phyloP scores from a whole-genome alignment of 2,888 invertebrate species.

The Lumbricus terrestris region DNA sequence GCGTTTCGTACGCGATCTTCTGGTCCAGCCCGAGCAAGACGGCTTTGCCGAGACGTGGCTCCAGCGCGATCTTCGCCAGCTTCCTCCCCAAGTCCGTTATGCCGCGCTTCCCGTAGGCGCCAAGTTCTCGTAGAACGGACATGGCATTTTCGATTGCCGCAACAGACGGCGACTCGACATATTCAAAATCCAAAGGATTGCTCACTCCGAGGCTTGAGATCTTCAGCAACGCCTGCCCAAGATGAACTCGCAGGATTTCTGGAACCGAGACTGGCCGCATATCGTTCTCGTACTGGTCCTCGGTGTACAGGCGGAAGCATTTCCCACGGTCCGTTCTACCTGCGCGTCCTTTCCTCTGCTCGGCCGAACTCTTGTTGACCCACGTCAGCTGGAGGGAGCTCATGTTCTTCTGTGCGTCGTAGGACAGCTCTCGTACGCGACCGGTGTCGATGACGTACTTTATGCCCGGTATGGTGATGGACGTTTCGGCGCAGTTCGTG shows the following conservation, averaged over 20 bases:
- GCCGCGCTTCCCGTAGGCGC: constrained; percentile 45
- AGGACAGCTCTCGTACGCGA: constrained; percentile 54
- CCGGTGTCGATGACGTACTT: constrained; percentile 59
- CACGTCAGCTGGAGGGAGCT: constrained; percentile 45
- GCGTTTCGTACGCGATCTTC: constrained; percentile 45
- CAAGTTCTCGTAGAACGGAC: constrained; percentile 44
- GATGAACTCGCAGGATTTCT: constrained; percentile 54
- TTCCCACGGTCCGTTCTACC: constrained; percentile 57
- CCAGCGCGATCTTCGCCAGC: constrained; percentile 51
- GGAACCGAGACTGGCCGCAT: constrained; percentile 50
- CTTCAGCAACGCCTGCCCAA: constrained; percentile 51
- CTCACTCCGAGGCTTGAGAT: constrained; percentile 52
- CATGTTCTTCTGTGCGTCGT: constrained; percentile 50
- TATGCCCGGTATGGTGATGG: constrained; percentile 59
- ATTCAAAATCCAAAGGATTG: constrained; percentile 49
- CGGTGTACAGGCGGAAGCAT: constrained; percentile 56
- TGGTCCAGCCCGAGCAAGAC: constrained; percentile 42
- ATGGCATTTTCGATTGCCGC: constrained; percentile 46
- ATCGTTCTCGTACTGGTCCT: constrained; percentile 45
- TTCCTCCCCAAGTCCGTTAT: constrained; percentile 51
- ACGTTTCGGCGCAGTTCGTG: constrained; percentile 60
- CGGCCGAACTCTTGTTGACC: constrained; percentile 55
- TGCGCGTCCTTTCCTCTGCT: constrained; percentile 59
- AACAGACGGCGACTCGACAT: constrained; percentile 49
- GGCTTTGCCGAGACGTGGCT: constrained; percentile 50